phyloP scores from a whole-genome alignment of 2,888 invertebrate species.

The Diarsia dahlii region DNA sequence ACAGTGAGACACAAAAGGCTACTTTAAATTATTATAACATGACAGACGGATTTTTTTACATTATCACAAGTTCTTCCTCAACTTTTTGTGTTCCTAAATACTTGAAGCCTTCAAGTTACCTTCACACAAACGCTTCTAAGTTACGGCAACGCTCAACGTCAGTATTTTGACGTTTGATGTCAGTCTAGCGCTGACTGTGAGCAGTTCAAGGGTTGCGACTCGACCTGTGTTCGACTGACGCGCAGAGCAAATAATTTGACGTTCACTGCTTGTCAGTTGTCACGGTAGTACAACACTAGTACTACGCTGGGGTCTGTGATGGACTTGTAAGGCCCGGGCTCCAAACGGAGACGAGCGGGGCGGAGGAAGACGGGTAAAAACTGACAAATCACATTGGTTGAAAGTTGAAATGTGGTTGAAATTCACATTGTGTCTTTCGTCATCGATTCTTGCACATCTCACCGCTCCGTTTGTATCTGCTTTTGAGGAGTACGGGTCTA shows the following conservation, averaged over 20 bases:
- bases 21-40: not conserved
- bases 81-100: constrained; percentile 43
- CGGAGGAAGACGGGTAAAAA: too few relatives aligned
- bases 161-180: constrained; percentile 66
- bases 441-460: too few relatives aligned
- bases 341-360: too few relatives aligned
- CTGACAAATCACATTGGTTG: too few relatives aligned
- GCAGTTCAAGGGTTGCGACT: constrained; percentile 64
- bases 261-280: constrained; percentile 65
- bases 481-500: too few relatives aligned
- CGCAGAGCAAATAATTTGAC: constrained; percentile 70
- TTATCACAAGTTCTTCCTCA: constrained; percentile 2
- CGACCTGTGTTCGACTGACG: constrained; percentile 66
- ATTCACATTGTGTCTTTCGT: too few relatives aligned
- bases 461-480: too few relatives aligned
- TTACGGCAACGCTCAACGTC: constrained; percentile 57
- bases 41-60: not conserved
- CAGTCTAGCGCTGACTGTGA: constrained; percentile 50
- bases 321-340: not conserved
- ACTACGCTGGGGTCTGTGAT: constrained; percentile 26
- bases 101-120: constrained; percentile 41
- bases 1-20: not conserved
- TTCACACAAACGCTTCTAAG: constrained; percentile 57
- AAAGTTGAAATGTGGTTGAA: too few relatives aligned
- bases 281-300: constrained; percentile 53